Conservation (phyloP, 2,888 invertebrate genomes). For the Cephus sareptanus region DNA sequence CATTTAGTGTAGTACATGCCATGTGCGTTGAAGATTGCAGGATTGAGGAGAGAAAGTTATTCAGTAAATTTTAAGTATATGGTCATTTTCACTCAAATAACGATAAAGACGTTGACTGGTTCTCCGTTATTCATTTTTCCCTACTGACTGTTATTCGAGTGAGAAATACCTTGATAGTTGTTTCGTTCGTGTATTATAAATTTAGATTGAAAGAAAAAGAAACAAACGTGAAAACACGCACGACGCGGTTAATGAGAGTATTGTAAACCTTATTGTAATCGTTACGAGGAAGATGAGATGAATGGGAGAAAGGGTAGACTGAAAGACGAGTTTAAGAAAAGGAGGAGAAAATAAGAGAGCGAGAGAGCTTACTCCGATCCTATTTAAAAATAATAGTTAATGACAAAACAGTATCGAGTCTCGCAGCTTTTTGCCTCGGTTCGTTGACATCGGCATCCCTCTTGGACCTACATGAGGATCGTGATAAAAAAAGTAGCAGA, state of each 20-base stretch:
- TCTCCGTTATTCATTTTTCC: not conserved
- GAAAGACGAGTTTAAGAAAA: not conserved
- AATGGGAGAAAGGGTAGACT: not conserved
- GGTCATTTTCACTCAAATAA: not conserved
- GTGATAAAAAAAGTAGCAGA: not conserved
- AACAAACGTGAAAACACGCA: not conserved
- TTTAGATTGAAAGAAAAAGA: not conserved
- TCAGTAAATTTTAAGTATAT: not conserved
- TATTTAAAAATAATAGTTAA: not conserved
- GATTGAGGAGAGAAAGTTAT: not conserved
- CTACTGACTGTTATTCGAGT: not conserved
- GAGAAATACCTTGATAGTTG: not conserved
- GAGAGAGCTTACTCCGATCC: not conserved
- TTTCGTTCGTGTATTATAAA: not conserved
- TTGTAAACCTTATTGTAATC: not conserved
- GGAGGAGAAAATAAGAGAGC: not conserved
- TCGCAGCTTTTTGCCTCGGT: not conserved
- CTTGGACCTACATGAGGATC: not conserved
- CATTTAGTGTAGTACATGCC: slow-evolving; percentile 32
- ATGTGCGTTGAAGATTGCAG: not conserved
- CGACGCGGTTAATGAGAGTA: not conserved
- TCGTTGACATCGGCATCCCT: not conserved
- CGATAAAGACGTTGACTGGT: not conserved
- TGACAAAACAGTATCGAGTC: not conserved
- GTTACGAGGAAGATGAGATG: not conserved